Conservation (phyloP, 2,888 invertebrate genomes). For the Cerastoderma edule region DNA sequence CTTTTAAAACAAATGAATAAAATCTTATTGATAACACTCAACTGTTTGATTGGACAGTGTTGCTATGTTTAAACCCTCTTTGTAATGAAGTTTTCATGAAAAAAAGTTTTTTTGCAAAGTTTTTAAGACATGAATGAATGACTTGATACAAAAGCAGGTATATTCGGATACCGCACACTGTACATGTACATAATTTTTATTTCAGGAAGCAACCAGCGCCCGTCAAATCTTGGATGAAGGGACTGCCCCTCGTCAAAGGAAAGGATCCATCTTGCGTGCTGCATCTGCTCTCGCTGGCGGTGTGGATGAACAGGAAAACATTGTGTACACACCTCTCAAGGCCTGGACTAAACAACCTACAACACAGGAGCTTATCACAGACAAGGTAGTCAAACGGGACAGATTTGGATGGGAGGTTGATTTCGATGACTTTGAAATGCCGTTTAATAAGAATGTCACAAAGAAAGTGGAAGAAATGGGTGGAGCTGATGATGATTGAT, state of each 20-base stretch:
- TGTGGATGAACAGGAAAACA: conserved; percentile 81
- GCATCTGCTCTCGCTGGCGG: conserved; percentile 82
- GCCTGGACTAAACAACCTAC: conserved; percentile 82
- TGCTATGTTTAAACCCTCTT: no score
- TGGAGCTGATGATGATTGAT: conserved; percentile 72
- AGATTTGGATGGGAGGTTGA: conserved; percentile 84
- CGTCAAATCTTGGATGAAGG: conserved; percentile 50
- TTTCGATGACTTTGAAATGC: conserved; percentile 83
- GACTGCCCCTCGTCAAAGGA: conserved; percentile 69
- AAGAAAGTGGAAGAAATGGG: conserved; percentile 72
- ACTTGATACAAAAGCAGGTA: no score
- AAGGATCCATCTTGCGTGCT: conserved; percentile 81
- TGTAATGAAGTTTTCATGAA: no score
- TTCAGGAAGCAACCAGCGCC: conserved; percentile 34
- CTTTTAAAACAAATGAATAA: no score
- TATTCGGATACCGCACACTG: no score
- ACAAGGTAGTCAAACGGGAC: conserved; percentile 76
- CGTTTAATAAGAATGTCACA: conserved; percentile 81
- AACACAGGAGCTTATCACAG: conserved; percentile 78
- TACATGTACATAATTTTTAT: no score
- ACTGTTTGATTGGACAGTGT: no score
- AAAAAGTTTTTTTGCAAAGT: no score
- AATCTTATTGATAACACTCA: no score
- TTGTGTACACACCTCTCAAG: conserved; percentile 80
- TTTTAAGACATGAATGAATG: no score